phyloP scores from a whole-genome alignment of 2,797 vertebrate species.

The Semaprochilodus insignis region DNA sequence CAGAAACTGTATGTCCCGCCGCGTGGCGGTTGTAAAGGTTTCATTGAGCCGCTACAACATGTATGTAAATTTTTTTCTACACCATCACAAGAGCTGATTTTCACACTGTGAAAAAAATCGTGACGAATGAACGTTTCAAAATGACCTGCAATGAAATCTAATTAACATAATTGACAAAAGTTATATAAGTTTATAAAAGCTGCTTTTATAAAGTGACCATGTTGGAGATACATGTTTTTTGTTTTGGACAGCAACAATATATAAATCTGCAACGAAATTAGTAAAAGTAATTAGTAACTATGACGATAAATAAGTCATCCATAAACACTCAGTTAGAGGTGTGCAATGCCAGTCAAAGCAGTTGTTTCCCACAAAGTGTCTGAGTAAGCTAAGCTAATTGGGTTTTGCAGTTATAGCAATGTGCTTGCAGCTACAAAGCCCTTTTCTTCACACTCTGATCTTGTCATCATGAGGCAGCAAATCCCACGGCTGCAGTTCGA shows the following conservation, averaged over 20 bases:
- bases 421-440: constrained; percentile 3
- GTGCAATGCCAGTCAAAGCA: not conserved
- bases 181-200: too few species aligned
- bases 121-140: too few species aligned
- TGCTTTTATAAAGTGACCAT: too few species aligned
- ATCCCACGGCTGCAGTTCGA: not conserved
- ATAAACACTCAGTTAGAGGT: not conserved
- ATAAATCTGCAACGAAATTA: not conserved
- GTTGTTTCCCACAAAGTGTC: not conserved
- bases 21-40: too few species aligned
- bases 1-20: too few species aligned
- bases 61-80: too few species aligned
- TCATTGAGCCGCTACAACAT: too few species aligned
- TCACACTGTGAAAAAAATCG: too few species aligned
- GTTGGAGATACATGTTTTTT: too few species aligned
- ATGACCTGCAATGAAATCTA: too few species aligned
- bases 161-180: too few species aligned
- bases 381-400: constrained; percentile 5
- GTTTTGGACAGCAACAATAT: not conserved
- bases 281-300: not conserved
- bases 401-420: not conserved
- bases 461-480: constrained; percentile 26
- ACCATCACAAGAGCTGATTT: too few species aligned
- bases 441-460: not conserved
- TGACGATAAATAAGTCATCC: not conserved